Evolutionary conservation across 2,113 vertebrate species (phyloP).

Genomic region (Paramormyrops kingsleyae): DNA sequence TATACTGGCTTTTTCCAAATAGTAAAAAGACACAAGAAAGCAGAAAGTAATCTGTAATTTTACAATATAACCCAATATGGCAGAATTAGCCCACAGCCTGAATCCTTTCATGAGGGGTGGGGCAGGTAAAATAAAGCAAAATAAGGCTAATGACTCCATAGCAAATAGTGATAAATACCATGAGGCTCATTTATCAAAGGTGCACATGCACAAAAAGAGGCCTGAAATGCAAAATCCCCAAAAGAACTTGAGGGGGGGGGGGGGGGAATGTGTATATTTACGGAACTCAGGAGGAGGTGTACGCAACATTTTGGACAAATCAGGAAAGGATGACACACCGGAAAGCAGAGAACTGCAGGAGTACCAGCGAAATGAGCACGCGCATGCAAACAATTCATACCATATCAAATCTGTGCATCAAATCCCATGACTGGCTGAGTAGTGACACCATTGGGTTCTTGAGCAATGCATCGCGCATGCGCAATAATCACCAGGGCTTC

Average conservation of each 20-base stretch:
- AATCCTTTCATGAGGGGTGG: neutral
- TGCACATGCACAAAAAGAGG: neutral
- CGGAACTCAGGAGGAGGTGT: neutral
- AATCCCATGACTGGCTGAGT: neutral
- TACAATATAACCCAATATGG: constrained; percentile 1
- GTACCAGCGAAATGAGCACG: neutral
- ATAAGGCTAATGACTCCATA: neutral
- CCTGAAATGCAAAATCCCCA: neutral
- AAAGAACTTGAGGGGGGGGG: neutral
- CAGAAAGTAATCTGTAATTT: neutral
- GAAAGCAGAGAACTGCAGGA: neutral
- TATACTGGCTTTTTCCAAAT: neutral
- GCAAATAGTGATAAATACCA: neutral
- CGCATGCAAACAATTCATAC: neutral
- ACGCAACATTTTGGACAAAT: neutral
- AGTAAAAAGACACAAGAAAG: neutral
- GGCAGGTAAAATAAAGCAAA: neutral
- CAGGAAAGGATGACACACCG: neutral
- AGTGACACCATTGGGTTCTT: neutral
- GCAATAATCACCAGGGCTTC: too few species aligned
- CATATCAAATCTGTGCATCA: neutral
- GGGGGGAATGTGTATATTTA: neutral
- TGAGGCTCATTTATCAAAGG: neutral
- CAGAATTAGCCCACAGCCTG: neutral
- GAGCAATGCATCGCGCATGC: too few species aligned